These are phyloP conservation scores for Sycobia sp. DNA, from an alignment of 1,140 invertebrate species.

Conservation along the genomic window DNA sequence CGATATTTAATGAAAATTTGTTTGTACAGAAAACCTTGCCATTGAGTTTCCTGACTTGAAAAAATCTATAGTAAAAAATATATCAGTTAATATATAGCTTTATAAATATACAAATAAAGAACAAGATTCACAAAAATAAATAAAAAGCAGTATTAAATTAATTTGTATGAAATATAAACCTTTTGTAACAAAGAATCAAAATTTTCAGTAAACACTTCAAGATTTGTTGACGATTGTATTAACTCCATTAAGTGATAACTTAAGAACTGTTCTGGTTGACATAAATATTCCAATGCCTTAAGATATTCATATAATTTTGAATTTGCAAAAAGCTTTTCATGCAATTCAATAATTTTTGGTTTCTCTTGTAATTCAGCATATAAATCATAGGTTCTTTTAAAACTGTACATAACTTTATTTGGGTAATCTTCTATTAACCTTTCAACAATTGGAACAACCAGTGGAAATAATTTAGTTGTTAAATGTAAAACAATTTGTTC, in stretches of 20 bases:
- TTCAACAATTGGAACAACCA: slow-evolving; percentile 58
- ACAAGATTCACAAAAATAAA: no score
- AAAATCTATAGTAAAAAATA: no score
- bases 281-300: slow-evolving; percentile 56
- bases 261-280: slow-evolving; percentile 56
- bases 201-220: neutral
- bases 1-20: neutral
- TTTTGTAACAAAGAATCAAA: slow-evolving; percentile 35
- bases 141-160: no score
- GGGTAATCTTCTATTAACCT: slow-evolving; percentile 69
- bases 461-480: slow-evolving; percentile 42
- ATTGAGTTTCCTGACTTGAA: no score
- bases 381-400: slow-evolving; percentile 61
- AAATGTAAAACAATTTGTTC: slow-evolving; percentile 67
- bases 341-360: slow-evolving; percentile 31
- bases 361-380: slow-evolving; percentile 42
- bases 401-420: slow-evolving; percentile 69
- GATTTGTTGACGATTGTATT: neutral
- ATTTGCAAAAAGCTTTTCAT: slow-evolving; percentile 41
- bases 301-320: slow-evolving; percentile 53
- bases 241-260: slow-evolving; percentile 40
- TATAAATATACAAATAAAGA: no score
- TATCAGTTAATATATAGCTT: no score
- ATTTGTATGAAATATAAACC: slow-evolving; percentile 1
- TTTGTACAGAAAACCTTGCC: neutral